Conservation (phyloP, 1,140 invertebrate species). For the Aphidius gifuensis region DNA sequence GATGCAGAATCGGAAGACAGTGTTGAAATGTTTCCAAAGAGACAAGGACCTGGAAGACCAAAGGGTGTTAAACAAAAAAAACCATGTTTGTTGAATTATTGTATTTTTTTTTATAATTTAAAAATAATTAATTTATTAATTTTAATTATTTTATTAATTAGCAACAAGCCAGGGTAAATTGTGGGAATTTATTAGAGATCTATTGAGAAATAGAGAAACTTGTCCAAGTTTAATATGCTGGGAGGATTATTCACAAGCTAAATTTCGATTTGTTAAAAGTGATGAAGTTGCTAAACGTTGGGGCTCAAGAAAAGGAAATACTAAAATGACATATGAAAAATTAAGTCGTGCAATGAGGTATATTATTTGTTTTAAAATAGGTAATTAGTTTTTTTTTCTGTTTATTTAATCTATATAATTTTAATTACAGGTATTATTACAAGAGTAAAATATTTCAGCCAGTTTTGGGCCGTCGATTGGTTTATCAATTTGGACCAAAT, state of each 20-base stretch:
- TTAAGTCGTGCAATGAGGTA: conserved; percentile 89
- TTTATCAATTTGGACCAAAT: conserved; percentile 83
- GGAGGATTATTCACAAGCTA: conserved; percentile 81
- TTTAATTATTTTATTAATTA: conserved; percentile 34
- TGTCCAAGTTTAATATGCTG: conserved; percentile 82
- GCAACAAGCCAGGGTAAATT: conserved; percentile 65
- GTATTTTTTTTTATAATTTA: background rate
- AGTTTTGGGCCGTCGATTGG: conserved; percentile 75
- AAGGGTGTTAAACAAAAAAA: conserved; percentile 45
- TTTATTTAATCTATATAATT: conserved; percentile 10
- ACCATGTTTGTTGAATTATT: conserved; percentile 36
- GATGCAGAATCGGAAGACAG: conserved; percentile 53
- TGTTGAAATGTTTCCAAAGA: conserved; percentile 45
- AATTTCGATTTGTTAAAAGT: conserved; percentile 87
- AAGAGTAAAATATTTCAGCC: conserved; percentile 76
- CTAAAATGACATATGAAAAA: conserved; percentile 92
- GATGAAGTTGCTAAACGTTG: conserved; percentile 86
- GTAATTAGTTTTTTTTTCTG: no score
- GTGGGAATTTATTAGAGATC: conserved; percentile 80
- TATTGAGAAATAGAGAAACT: conserved; percentile 70
- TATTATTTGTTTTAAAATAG: conserved; percentile 16
- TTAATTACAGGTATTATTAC: conserved; percentile 74
- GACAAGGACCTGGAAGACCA: conserved; percentile 49
- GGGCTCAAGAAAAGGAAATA: conserved; percentile 83
- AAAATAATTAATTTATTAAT: conserved; percentile 6